phyloP scores from a whole-genome alignment of 2,113 vertebrate species.

The Progne subis region DNA sequence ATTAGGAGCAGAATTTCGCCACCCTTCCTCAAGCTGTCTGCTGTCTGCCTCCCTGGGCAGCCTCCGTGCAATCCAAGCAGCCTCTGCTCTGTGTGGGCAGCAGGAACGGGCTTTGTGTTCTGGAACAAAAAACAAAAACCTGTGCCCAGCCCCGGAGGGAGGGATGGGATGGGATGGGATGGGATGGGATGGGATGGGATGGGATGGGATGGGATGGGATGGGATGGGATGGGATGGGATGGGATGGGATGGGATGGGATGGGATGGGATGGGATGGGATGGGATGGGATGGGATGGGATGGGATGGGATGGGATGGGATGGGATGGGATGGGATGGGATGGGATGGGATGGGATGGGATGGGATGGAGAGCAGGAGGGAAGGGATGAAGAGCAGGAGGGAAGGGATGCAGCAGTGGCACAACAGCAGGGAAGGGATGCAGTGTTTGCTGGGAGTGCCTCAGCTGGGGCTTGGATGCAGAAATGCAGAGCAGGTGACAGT shows the following conservation, averaged over 20 bases:
- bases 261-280: neutral
- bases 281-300: no score
- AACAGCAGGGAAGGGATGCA: neutral
- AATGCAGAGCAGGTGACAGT: neutral
- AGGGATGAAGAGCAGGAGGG: no score
- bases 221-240: no score
- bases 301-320: no score
- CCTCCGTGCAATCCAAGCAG: neutral
- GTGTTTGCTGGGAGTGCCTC: neutral
- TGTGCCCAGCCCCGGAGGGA: neutral
- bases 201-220: no score
- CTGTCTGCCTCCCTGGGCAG: neutral
- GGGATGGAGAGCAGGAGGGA: neutral
- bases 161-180: no score
- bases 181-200: no score
- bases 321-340: no score
- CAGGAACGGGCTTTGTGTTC: neutral
- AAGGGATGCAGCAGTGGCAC: neutral
- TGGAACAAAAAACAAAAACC: neutral
- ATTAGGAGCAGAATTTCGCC: conserved; percentile 43
- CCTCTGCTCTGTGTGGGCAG: neutral
- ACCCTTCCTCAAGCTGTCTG: conserved; percentile 22
- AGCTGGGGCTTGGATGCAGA: neutral
- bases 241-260: no score
- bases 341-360: no score